These are phyloP conservation scores for Pycnomerus fuliginosus DNA, from an alignment of 2,888 invertebrate species.

Conservation along the genomic window DNA sequence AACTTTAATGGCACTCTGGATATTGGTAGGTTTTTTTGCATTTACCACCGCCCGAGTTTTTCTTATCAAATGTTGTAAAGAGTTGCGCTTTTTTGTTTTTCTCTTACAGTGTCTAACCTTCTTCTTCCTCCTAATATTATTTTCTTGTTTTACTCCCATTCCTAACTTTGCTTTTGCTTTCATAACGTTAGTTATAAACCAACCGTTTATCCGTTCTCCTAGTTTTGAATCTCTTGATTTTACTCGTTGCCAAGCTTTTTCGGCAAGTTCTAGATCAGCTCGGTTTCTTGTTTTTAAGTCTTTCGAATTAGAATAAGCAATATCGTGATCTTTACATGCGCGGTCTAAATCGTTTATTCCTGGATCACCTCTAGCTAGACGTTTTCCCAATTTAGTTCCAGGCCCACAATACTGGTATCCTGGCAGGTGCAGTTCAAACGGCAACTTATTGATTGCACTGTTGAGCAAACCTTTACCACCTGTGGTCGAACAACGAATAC, in stretches of 20 bases:
- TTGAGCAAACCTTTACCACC: conserved; percentile 23
- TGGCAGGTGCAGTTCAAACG: conserved; percentile 27
- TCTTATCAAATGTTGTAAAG: conserved; percentile 2
- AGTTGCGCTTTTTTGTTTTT: conserved; percentile 17
- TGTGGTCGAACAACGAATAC: conserved; percentile 3
- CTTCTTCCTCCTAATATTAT: conserved; percentile 9
- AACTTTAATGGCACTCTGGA: conserved; percentile 25
- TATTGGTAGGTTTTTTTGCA: conserved; percentile 10
- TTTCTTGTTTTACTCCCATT: conserved; percentile 28
- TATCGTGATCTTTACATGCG: no score
- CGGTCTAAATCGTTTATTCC: no score
- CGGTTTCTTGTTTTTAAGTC: conserved; percentile 33
- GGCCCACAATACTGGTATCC: no score
- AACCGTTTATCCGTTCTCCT: conserved; percentile 40
- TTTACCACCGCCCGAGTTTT: conserved; percentile 7
- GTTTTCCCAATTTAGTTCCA: conserved; percentile 34
- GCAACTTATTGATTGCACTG: conserved; percentile 24
- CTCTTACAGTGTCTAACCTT: no score
- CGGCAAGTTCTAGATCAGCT: conserved; percentile 43
- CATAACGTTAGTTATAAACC: conserved; percentile 37
- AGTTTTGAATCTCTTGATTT: conserved; percentile 33
- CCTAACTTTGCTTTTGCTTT: conserved; percentile 39
- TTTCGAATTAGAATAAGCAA: conserved; percentile 31
- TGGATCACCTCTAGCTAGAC: conserved; percentile 42
- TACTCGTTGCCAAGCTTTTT: conserved; percentile 38